Evolutionary conservation across 2,888 invertebrate species (phyloP), one percentile per base, ranked within the genome.

Genomic region (Eulithis prunata): DNA sequence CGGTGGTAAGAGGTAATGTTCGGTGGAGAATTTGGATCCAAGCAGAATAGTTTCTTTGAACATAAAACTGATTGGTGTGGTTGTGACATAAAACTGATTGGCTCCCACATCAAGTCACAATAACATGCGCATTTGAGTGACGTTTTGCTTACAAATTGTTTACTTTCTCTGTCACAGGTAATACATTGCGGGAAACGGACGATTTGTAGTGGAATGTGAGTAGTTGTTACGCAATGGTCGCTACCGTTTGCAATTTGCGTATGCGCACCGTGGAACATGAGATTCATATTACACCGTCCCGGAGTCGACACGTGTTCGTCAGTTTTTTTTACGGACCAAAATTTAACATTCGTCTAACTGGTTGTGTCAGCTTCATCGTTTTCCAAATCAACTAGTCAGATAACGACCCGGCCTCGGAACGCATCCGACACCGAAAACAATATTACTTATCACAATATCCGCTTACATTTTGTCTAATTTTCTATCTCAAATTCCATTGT

Each of bases 91-190:
- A 49, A 32, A 49, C 13, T 47, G 57, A 57, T 57, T 3, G 5
- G 36, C 45, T 59, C 45, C 59, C 59, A 45, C 45, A 41, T 52
- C 11, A 45, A 13, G 32, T 52, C 11, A 47, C 41, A 38, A 49
- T 53, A 38, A 13, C 13, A 32, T 6, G 4, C 32, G 36, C 52
- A 52, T 52, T 53, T 56, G 52, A 57, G 60, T 55, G 55, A 47
- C 55, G 70, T 60, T 66, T 60, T 13, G 69, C 67, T 54, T 73
- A 73, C 73, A 68, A 71, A 71, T 68, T 36, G 58, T 59, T 45
- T 51, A 60, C 72, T 71, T 72, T 71, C 70, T 63, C 71, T 28
- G 57, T 60, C 57, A 59, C 47, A 53, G 65, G 1, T 1, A 21
- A 53, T 14, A 54, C 54, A 41, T 38, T 10, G 57, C 36, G 58